Conservation (phyloP, 2,113 vertebrate species). For the Microtus montanus region DNA sequence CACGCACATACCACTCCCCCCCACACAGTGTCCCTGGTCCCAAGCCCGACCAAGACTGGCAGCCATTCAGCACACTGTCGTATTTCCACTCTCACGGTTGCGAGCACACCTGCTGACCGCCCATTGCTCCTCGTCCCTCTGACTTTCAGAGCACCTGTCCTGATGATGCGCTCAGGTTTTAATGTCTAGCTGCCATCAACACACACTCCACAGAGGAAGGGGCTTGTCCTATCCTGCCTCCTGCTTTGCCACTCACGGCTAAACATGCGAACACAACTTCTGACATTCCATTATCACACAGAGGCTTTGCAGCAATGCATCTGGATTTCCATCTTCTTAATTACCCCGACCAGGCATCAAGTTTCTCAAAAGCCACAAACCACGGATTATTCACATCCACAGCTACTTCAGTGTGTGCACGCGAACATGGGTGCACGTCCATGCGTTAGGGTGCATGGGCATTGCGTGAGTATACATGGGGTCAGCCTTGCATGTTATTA, state of each 20-base stretch:
- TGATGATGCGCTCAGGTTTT: not conserved
- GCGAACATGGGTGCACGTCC: not conserved
- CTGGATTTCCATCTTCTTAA: not conserved
- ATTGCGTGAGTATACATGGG: not conserved
- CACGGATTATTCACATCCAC: slow-evolving; percentile 31
- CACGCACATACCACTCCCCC: no score
- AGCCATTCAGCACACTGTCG: not conserved
- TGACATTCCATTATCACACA: slow-evolving; percentile 14
- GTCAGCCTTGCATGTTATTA: not conserved
- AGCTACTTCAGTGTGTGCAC: not conserved
- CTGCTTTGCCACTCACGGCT: not conserved
- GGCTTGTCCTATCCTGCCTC: not conserved
- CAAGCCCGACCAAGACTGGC: no score
- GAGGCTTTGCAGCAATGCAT: not conserved
- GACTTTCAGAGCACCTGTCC: slow-evolving; percentile 3
- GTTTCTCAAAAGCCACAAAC: slow-evolving; percentile 50
- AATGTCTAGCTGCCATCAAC: not conserved
- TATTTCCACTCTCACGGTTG: not conserved
- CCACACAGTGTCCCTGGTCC: not conserved
- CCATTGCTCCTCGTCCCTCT: not conserved
- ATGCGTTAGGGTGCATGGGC: no score
- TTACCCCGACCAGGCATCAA: not conserved
- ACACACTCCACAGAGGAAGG: not conserved
- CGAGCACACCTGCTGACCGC: not conserved
- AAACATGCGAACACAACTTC: not conserved